phyloP scores from a whole-genome alignment of 2,797 vertebrate species.

The Danio jaintianensis region DNA sequence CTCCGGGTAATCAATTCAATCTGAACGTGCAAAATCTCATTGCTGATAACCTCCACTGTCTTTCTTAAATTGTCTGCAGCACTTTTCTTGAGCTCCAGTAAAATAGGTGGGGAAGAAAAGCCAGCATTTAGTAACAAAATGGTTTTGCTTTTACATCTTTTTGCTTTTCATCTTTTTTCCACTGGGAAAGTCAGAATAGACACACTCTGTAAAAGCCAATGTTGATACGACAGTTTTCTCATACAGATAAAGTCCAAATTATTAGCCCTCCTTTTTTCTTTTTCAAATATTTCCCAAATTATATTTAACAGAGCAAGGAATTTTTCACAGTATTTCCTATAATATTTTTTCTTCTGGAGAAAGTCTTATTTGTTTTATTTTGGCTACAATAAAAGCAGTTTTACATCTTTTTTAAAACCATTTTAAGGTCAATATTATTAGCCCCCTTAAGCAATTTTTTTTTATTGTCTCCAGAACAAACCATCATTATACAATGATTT shows the following conservation, averaged over 20 bases:
- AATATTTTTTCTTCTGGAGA: no score
- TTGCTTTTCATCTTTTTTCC: conserved; percentile 60
- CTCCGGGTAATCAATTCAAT: conserved; percentile 60
- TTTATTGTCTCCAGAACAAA: no score
- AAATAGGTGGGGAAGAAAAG: not conserved
- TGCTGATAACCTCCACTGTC: conserved; percentile 51
- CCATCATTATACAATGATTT: no score
- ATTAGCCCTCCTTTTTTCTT: no score
- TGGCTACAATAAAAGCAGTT: no score
- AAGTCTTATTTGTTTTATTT: no score
- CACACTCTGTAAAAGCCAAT: conserved; percentile 59
- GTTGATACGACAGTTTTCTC: conserved; percentile 61
- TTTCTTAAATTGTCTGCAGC: conserved; percentile 47
- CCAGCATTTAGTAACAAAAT: conserved; percentile 27
- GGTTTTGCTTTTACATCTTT: conserved; percentile 14
- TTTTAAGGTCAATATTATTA: no score
- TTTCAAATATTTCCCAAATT: no score
- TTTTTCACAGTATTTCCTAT: no score
- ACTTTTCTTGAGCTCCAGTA: conserved; percentile 45
- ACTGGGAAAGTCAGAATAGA: conserved; percentile 28
- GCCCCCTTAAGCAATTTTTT: no score
- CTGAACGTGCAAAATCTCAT: conserved; percentile 58
- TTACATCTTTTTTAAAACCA: no score
- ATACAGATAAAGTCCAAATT: not conserved
- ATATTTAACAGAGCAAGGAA: no score